phyloP scores from a whole-genome alignment of 2,888 invertebrate genomes.

The Nipponacmea schrenckii region DNA sequence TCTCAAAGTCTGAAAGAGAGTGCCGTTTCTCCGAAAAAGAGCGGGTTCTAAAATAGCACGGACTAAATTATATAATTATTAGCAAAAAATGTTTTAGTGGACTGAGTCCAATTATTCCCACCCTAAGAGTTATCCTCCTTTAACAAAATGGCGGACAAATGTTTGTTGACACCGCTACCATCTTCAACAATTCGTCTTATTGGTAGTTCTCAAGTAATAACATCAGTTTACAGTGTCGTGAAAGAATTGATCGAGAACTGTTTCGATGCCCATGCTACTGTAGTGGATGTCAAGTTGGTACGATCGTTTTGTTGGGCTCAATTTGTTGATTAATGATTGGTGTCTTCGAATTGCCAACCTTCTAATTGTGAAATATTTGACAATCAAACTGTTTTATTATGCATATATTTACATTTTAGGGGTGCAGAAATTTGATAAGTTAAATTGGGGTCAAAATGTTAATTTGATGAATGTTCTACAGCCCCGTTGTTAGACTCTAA shows the following conservation, averaged over 20 bases:
- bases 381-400: not conserved
- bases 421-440: too few species aligned
- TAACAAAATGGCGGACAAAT: conserved; percentile 15
- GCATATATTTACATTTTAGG: too few species aligned
- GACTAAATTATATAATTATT: too few species aligned
- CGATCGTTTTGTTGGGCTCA: not conserved
- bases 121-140: too few species aligned
- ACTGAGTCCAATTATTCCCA: too few species aligned
- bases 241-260: conserved; percentile 64
- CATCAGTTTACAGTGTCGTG: conserved; percentile 67
- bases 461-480: too few species aligned
- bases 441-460: too few species aligned
- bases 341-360: not conserved
- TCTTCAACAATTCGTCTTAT: conserved; percentile 70
- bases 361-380: not conserved
- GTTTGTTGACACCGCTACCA: conserved; percentile 56
- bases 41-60: too few species aligned
- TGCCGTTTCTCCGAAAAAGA: too few species aligned
- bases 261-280: conserved; percentile 58
- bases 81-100: too few species aligned
- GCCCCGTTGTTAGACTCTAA: too few species aligned
- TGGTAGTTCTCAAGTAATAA: conserved; percentile 73
- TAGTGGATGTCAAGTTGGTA: conserved; percentile 60
- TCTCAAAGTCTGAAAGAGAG: too few species aligned
- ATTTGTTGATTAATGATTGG: not conserved